Base-by-base conservation (phyloP, 2,113 vertebrate species). In the Apodemus sylvaticus region DNA sequence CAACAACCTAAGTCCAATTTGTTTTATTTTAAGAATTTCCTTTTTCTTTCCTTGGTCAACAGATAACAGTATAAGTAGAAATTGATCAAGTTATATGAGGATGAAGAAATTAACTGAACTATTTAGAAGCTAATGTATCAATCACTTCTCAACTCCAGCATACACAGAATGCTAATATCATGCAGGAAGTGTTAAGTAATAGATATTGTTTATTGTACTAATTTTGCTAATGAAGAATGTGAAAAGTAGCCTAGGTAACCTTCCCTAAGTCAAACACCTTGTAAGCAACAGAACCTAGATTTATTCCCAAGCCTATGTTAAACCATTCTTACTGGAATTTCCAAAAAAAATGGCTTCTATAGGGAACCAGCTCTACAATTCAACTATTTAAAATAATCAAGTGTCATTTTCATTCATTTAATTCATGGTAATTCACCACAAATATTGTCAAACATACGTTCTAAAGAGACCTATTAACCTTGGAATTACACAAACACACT, bases 291-390 rank as follows among this genome's bases (percentile, higher is more conserved):
- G 20, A 51, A 19, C 12, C 89, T 86, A 13, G 13, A 78, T 92
- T 70, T 85, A 85, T 29, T 1, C 39, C 34, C 51, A 55, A 91
- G 14, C 14, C 34, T 89, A 1, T 0, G 1, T 9, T 39, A 64
- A 89, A 45, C 6, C 5, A 42, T 90, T 91, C 93, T 70, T 73
- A 86, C 3, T 34, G 90, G 36, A 20, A 11, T 51, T 96, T 94
- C 39, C 60, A 92, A 45, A 96, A 94, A 85, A 96, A 94, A 85
- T 77, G 45, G 42, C 42, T 81, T 76, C 66, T 22, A 29, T 10
- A 73, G 4, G n/a, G 88, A 87, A 87, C 7, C n/a, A 55, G 10
- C 53, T n/a, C 17, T 29, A 17, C 5, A 79, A 77, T 39, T 58
- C 17, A 66, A 19, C 29, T 4, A 93, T 91, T 82, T 89, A 87